phyloP scores from a whole-genome alignment of 2,113 vertebrate species.

The Felis catus region F.catus_Fca126_mat1.0 CM031419.1:163328001-163328500 shows the following conservation, averaged over 20 bases:
- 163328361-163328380: neutral
- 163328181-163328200: constrained; percentile 45
- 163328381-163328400: constrained; percentile 33
- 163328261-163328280: neutral
- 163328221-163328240: constrained; percentile 32
- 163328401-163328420: neutral
- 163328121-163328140: neutral
- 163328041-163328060: neutral
- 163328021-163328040: neutral
- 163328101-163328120: neutral
- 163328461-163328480: neutral
- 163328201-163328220: neutral
- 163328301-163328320: neutral
- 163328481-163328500: constrained; percentile 10
- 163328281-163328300: constrained; percentile 13
- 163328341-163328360: constrained; percentile 43
- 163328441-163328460: neutral
- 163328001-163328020: neutral
- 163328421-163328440: neutral
- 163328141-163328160: neutral
- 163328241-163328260: neutral
- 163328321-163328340: neutral
- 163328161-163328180: neutral
- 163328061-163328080: constrained; percentile 3
- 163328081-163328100: constrained; percentile 21